phyloP scores from a whole-genome alignment of 2,888 invertebrate genomes.

The Callinectes sapidus region DNA sequence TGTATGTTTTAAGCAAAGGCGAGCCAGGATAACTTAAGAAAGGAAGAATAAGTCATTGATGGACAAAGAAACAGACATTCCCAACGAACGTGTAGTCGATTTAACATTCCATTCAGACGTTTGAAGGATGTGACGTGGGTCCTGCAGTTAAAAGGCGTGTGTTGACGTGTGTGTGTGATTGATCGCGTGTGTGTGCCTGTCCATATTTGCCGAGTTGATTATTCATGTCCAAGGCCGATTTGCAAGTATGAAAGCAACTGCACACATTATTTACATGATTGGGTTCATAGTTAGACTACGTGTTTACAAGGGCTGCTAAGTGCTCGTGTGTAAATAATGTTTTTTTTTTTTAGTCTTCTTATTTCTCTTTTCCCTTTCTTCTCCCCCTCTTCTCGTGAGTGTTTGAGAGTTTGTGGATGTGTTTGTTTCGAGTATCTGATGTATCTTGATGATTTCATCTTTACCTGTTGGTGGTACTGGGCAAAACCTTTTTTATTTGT shows the following conservation, averaged over 20 bases:
- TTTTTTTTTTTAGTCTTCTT: neutral
- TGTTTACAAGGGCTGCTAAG: conserved; percentile 34
- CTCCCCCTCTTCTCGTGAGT: neutral
- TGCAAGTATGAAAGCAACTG: conserved; percentile 13
- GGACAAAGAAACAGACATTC: conserved; percentile 22
- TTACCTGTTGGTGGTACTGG: neutral
- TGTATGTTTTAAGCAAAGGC: neutral
- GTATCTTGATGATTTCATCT: neutral
- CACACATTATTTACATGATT: conserved; percentile 37
- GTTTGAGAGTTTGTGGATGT: conserved; percentile 19
- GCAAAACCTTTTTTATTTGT: neutral
- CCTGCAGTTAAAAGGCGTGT: conserved; percentile 24
- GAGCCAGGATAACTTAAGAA: neutral
- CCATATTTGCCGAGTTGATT: conserved; percentile 18
- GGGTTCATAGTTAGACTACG: neutral
- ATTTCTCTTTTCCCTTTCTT: neutral
- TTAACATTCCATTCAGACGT: conserved; percentile 35
- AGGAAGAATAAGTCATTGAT: neutral
- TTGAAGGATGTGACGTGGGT: conserved; percentile 31
- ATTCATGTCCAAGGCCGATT: conserved; percentile 36
- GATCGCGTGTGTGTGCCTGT: conserved; percentile 36
- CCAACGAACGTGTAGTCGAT: conserved; percentile 26
- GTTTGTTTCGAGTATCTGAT: neutral
- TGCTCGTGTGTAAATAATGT: conserved; percentile 9
- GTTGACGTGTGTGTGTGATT: conserved; percentile 34